Evolutionary conservation across 2,797 vertebrate species (phyloP), one percentile per base, ranked within the genome.

Genomic region (Hemibagrus guttatus): DNA sequence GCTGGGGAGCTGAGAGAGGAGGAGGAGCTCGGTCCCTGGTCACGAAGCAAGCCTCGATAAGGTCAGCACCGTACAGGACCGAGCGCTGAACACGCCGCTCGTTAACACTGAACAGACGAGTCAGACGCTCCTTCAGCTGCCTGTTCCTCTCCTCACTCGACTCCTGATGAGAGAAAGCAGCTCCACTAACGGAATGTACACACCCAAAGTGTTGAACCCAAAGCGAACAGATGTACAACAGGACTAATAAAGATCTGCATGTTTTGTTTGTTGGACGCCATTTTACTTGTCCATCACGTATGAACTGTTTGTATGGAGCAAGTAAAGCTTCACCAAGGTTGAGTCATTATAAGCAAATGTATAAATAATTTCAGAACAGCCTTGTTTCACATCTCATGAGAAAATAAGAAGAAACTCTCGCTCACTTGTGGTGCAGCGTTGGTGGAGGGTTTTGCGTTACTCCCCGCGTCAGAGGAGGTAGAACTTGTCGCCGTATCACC

Each of bases 21-120:
- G 92, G 91, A 2, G 91, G 87, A 0, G 82, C 12, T 74, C 16
- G 88, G 0, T 17, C 91, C 68, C 84, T 61, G 13, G 87, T 88
- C 87, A 98, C 31, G 13, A 93, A 93, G 87, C 97, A 99, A 0
- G 93, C 83, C 4, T 94, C 93, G 72, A 98, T 88, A 87, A 99
- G 91, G 89, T 99, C 98, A 13, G 93, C 91, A 31, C 98, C 98
- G 0, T 98, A 99, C 85, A 99, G 0, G 0, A 99, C 98, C 0
- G 94, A 92, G 49, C 95, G 95, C 0, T 93, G 93, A 74, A 97
- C 97, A 54, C 97, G 97, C 0, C 96, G 95, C 85, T 98, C 97
- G 0, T 99, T 99, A 63, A 96, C 94, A 0, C 84, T 76, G 80
- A 97, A 97, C 46, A 99, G 94, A 28, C 96, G 94, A 86, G 95